Conservation (phyloP, 1,140 invertebrate genomes). For the Drosophila fuyamai region DNA sequence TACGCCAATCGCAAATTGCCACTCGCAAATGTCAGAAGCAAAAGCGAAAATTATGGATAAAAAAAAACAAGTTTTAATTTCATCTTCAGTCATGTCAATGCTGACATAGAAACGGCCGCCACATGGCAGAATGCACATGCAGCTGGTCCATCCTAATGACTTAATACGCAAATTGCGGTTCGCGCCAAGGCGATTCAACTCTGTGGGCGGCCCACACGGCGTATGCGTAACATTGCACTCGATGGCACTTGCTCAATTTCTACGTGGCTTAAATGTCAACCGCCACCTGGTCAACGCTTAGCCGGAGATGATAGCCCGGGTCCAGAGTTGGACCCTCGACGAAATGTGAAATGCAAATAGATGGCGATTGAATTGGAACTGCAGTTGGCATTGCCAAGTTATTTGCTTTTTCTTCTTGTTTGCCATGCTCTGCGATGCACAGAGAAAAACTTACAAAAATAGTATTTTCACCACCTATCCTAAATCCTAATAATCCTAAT, state of each 20-base stretch:
- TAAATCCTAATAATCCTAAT: too few species aligned
- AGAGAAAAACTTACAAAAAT: slow-evolving; percentile 1
- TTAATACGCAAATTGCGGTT: slow-evolving; percentile 60
- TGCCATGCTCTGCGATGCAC: slow-evolving; percentile 19
- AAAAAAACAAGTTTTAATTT: slow-evolving; percentile 72
- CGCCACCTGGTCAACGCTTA: slow-evolving; percentile 22
- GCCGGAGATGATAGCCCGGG: slow-evolving; percentile 22
- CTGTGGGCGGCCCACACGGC: slow-evolving; percentile 56
- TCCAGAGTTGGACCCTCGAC: slow-evolving; percentile 19
- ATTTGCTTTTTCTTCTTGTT: slow-evolving; percentile 33
- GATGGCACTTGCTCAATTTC: slow-evolving; percentile 63
- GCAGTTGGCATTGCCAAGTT: slow-evolving; percentile 35
- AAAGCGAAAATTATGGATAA: slow-evolving; percentile 53
- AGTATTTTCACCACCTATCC: too few species aligned
- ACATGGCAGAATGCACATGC: slow-evolving; percentile 39
- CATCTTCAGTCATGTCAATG: slow-evolving; percentile 51
- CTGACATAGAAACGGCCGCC: slow-evolving; percentile 69
- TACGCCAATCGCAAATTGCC: slow-evolving; percentile 64
- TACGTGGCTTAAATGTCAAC: slow-evolving; percentile 70
- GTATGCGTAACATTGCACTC: slow-evolving; percentile 72
- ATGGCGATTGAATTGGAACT: slow-evolving; percentile 39
- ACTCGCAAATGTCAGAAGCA: slow-evolving; percentile 72
- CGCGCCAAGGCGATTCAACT: slow-evolving; percentile 11
- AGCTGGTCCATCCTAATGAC: slow-evolving; percentile 61
- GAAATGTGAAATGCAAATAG: slow-evolving; percentile 50